These are phyloP conservation scores for Monochamus alternatus DNA, from an alignment of 2,888 invertebrate species.

Conservation along the genomic window DNA sequence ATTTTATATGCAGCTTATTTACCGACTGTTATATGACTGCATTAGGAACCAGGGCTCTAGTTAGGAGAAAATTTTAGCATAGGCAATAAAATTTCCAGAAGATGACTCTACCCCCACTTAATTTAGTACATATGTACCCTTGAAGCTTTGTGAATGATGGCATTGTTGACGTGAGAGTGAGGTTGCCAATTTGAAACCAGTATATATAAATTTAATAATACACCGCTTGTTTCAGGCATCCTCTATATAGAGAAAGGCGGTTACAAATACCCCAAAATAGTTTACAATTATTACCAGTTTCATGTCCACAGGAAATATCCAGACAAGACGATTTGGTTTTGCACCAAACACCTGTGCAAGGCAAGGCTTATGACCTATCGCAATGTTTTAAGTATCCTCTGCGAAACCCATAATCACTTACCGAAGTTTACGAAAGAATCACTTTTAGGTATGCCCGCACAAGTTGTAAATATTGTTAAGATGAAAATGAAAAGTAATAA, in stretches of 20 bases:
- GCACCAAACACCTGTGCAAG: constrained; percentile 37
- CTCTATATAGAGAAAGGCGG: constrained; percentile 50
- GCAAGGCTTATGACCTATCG: constrained; percentile 35
- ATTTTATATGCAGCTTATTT: no score
- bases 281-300: constrained; percentile 50
- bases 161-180: neutral
- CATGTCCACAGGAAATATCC: constrained; percentile 50
- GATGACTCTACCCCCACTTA: no score
- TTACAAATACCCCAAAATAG: constrained; percentile 52
- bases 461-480: constrained; percentile 32
- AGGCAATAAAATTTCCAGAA: no score
- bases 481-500: neutral
- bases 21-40: no score
- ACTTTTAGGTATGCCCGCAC: constrained; percentile 16
- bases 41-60: no score
- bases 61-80: no score
- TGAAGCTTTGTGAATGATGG: neutral
- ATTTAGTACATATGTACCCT: no score
- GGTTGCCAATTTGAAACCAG: neutral
- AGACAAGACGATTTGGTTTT: constrained; percentile 57
- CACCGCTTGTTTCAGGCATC: constrained; percentile 39
- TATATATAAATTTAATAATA: neutral
- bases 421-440: constrained; percentile 27
- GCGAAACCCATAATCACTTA: constrained; percentile 39
- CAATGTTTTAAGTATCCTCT: constrained; percentile 34